phyloP scores from a whole-genome alignment of 2,113 vertebrate genomes.

The Taxidea taxus region DNA sequence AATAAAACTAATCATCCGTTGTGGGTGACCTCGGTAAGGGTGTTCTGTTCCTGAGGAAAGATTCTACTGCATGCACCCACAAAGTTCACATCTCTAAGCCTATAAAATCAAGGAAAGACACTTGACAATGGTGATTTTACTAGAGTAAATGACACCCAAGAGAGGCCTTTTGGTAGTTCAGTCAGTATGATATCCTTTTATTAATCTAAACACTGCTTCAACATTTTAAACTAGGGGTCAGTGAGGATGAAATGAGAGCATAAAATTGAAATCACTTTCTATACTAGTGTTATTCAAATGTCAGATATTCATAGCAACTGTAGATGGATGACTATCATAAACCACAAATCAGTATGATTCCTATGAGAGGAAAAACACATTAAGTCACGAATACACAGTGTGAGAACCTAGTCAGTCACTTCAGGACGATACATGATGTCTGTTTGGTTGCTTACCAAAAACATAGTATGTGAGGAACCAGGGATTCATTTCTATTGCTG shows the following conservation, averaged over 20 bases:
- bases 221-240: background rate
- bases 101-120: background rate
- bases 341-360: background rate
- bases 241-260: background rate
- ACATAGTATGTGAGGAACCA: background rate
- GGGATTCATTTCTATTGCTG: background rate
- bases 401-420: slow-evolving; percentile 2
- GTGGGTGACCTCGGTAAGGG: background rate
- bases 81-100: background rate
- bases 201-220: background rate
- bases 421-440: background rate
- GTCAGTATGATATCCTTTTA: background rate
- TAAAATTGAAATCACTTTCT: slow-evolving; percentile 12
- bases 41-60: background rate
- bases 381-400: background rate
- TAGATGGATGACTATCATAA: background rate
- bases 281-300: background rate
- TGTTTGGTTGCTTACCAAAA: background rate
- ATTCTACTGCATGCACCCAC: background rate
- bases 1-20: background rate
- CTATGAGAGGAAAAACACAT: background rate
- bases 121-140: background rate
- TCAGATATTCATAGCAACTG: background rate
- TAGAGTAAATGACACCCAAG: background rate
- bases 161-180: background rate